phyloP scores from a whole-genome alignment of 2,113 vertebrate genomes.

The Oxygymnocypris stewartii region DNA sequence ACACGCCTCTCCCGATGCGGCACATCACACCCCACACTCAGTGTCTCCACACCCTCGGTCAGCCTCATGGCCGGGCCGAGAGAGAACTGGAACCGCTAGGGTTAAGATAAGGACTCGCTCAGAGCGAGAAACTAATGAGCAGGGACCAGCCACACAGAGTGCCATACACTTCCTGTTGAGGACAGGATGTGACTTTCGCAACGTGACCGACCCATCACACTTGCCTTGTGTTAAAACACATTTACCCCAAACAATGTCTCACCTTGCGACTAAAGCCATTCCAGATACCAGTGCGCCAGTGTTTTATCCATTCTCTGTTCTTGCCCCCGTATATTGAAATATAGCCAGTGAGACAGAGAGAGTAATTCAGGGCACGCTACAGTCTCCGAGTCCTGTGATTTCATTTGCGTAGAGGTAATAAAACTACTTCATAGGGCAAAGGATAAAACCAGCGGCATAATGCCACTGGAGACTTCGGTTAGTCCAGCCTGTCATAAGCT shows the following conservation, averaged over 20 bases:
- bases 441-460: conserved; percentile 39
- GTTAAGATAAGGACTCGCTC: conserved; percentile 38
- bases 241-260: neutral
- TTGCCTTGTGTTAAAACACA: neutral
- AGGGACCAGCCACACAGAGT: neutral
- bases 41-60: conserved; percentile 53
- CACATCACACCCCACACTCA: conserved; percentile 60
- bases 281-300: neutral
- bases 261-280: neutral
- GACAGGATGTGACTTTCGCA: conserved; percentile 8
- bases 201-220: conserved; percentile 53
- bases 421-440: conserved; percentile 37
- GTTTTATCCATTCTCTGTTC: neutral
- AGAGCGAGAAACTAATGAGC: neutral
- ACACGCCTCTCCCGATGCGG: conserved; percentile 62
- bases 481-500: conserved; percentile 41
- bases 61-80: neutral
- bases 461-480: conserved; percentile 41
- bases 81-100: conserved; percentile 27
- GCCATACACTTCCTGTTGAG: conserved; percentile 11
- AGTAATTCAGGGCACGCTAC: conserved; percentile 10
- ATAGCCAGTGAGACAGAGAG: conserved; percentile 5
- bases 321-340: neutral
- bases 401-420: conserved; percentile 42
- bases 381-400: conserved; percentile 20